phyloP scores from a whole-genome alignment of 2,113 vertebrate species.

The Pedionomus torquatus region DNA sequence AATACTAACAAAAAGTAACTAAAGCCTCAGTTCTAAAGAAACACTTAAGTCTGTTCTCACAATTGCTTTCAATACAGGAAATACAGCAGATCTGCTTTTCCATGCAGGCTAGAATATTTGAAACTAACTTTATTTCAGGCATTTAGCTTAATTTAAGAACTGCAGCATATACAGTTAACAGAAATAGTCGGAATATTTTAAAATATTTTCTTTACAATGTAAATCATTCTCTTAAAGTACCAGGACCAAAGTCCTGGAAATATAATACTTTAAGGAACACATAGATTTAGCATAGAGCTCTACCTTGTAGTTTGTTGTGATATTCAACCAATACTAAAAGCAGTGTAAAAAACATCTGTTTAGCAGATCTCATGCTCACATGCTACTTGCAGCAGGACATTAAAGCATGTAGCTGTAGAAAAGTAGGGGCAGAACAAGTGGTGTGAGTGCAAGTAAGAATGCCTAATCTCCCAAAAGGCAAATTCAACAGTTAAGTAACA shows the following conservation, averaged over 20 bases:
- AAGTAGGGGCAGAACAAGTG: neutral
- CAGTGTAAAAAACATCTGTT: neutral
- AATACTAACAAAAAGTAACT: neutral
- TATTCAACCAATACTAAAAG: neutral
- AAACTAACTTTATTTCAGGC: neutral
- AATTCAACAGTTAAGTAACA: neutral
- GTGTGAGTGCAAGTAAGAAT: neutral
- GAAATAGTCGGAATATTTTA: neutral
- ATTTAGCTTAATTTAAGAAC: neutral
- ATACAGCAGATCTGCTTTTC: neutral
- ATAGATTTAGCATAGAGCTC: neutral
- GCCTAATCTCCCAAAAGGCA: neutral
- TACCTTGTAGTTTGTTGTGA: neutral
- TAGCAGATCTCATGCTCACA: neutral
- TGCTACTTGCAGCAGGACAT: neutral
- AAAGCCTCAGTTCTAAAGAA: neutral
- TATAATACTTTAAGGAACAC: neutral
- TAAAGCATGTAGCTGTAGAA: neutral
- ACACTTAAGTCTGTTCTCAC: neutral
- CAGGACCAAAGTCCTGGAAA: neutral
- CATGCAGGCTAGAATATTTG: neutral
- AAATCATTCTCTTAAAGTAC: neutral
- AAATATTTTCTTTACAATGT: neutral
- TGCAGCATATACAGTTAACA: neutral
- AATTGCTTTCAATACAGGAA: neutral